phyloP scores from a whole-genome alignment of 2,888 invertebrate genomes.

The Orchestes rusci region DNA sequence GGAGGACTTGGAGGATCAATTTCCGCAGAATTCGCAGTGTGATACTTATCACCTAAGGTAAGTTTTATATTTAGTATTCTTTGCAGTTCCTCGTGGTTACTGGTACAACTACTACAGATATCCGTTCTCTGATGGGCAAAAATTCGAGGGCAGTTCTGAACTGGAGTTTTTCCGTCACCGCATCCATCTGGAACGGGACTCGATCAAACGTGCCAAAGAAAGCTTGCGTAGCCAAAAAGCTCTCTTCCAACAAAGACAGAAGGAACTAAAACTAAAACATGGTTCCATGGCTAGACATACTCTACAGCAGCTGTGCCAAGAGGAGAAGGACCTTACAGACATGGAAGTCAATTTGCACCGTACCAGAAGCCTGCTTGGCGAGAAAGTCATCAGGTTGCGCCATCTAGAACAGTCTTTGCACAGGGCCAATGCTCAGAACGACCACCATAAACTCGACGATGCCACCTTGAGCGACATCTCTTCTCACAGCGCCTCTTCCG shows the following conservation, averaged over 20 bases:
- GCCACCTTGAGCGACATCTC: constrained; percentile 61
- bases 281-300: constrained; percentile 48
- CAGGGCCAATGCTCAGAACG: constrained; percentile 47
- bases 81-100: too few relatives aligned
- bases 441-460: constrained; percentile 46
- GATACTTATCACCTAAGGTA: constrained; percentile 68
- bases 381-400: constrained; percentile 72
- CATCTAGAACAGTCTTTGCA: constrained; percentile 73
- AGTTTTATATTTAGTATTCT: not conserved
- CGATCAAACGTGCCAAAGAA: constrained; percentile 75
- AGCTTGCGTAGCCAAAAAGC: constrained; percentile 62
- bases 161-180: constrained; percentile 78
- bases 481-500: constrained; percentile 53
- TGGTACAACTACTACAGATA: too few relatives aligned
- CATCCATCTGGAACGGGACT: constrained; percentile 72
- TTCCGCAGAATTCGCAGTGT: constrained; percentile 56
- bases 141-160: constrained; percentile 54
- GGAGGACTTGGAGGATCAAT: constrained; percentile 76
- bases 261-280: constrained; percentile 45
- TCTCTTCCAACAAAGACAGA: constrained; percentile 59
- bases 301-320: constrained; percentile 52
- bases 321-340: constrained; percentile 75
- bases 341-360: constrained; percentile 78
- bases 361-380: constrained; percentile 70
- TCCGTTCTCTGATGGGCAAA: constrained; percentile 63